Evolutionary conservation across 2,888 invertebrate species (phyloP).

Genomic region (Hemithea aestivaria): DNA sequence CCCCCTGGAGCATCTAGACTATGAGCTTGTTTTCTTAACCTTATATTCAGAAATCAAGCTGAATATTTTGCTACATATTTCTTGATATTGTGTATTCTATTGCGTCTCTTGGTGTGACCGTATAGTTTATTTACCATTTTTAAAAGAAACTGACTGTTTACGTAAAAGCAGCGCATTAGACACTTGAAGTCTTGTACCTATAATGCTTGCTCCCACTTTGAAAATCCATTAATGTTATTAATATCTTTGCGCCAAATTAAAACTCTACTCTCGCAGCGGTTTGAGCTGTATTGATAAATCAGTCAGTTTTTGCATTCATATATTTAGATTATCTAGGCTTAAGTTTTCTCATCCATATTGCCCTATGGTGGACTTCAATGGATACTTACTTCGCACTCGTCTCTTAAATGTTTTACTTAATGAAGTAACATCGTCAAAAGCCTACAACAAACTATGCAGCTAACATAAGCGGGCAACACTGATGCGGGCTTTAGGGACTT

Average conservation of each 20-base stretch:
- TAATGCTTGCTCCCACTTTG: too few species aligned
- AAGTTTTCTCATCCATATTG: too few species aligned
- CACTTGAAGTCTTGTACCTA: too few species aligned
- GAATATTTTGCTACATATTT: constrained; percentile 34
- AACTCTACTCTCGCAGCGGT: too few species aligned
- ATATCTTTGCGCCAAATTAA: too few species aligned
- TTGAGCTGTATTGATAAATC: too few species aligned
- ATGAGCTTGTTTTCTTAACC: constrained; percentile 24
- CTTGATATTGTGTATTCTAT: constrained; percentile 35
- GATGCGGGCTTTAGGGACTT: constrained; percentile 38
- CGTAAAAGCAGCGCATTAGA: too few species aligned
- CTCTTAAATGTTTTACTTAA: not conserved
- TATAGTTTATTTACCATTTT: not conserved
- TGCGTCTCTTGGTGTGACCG: constrained; percentile 31
- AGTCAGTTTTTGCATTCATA: too few species aligned
- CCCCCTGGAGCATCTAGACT: constrained; percentile 22
- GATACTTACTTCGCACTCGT: not conserved
- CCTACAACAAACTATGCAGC: not conserved
- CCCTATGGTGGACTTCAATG: not conserved
- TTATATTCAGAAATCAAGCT: constrained; percentile 26
- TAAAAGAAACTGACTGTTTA: too few species aligned
- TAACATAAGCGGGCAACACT: constrained; percentile 10
- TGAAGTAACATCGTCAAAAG: too few species aligned
- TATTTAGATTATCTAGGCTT: too few species aligned
- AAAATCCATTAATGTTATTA: too few species aligned